A percentile compares a stretch with the other conserved stretches of the same genome.
Conservation (phyloP, 2,888 invertebrate genomes). For the Masnerella sp. region DNA sequence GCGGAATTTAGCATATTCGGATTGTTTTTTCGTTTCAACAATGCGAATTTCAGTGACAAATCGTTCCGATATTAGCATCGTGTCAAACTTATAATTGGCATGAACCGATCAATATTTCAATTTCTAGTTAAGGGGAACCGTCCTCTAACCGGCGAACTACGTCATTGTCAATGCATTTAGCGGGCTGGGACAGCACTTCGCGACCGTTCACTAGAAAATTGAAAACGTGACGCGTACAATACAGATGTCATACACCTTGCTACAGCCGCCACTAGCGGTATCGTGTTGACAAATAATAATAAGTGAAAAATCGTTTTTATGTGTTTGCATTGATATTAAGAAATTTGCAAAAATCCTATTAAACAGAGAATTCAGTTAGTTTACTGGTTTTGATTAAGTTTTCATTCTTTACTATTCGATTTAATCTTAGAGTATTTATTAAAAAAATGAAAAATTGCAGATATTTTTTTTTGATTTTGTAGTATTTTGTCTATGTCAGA, state of each 20-base stretch:
- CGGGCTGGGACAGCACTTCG: conserved; percentile 73
- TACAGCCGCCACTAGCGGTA: conserved; percentile 44
- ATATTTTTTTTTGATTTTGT: too few species aligned
- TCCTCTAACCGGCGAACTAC: conserved; percentile 64
- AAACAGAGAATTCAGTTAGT: too few species aligned
- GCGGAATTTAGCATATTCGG: neutral
- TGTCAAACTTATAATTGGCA: conserved; percentile 75
- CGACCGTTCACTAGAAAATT: conserved; percentile 73
- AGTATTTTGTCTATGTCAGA: too few species aligned
- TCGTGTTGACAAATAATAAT: conserved; percentile 68
- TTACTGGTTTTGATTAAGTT: too few species aligned
- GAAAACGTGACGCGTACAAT: conserved; percentile 74
- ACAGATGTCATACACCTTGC: conserved; percentile 70
- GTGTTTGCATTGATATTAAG: conserved; percentile 35
- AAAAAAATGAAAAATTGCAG: too few species aligned
- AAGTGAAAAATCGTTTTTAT: conserved; percentile 69
- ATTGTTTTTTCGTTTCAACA: neutral
- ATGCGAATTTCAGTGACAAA: conserved; percentile 42
- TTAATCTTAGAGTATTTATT: too few species aligned
- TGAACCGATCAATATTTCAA: conserved; percentile 76
- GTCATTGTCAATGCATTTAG: conserved; percentile 74
- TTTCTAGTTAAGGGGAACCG: conserved; percentile 72
- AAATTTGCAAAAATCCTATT: conserved; percentile 6
- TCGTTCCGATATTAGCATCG: conserved; percentile 69
- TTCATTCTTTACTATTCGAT: too few species aligned